Percentiles rank a stretch among this genome's conserved stretches.
Conservation (phyloP, 2,888 invertebrate species). For the Artemia sinica region DNA sequence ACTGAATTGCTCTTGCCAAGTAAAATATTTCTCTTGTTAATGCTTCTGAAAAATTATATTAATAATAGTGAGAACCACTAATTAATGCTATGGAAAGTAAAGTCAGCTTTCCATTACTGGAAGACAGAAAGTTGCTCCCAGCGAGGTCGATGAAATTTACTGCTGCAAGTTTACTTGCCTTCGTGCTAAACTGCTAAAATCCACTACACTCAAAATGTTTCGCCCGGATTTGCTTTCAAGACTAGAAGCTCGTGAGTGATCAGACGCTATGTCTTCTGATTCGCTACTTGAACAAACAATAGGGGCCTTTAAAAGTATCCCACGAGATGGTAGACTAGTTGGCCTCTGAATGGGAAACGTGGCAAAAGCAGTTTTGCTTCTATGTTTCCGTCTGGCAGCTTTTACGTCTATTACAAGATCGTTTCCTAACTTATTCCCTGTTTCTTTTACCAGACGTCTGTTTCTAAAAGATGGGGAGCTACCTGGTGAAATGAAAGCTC, state of each 20-base stretch:
- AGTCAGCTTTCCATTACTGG: too few species aligned
- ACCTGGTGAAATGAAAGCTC: background rate
- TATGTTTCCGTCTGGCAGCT: background rate
- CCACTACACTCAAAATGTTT: background rate
- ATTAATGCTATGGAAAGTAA: too few species aligned
- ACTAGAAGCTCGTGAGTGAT: background rate
- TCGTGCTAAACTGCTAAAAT: background rate
- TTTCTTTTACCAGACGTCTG: background rate
- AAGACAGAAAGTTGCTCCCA: too few species aligned
- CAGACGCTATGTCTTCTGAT: background rate
- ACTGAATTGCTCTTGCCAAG: too few species aligned
- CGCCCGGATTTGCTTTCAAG: background rate
- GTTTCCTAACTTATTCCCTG: background rate
- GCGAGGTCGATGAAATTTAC: too few species aligned
- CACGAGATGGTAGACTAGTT: background rate
- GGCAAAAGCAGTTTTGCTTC: background rate
- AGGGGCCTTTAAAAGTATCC: background rate
- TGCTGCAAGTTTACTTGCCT: too few species aligned
- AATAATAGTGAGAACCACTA: too few species aligned
- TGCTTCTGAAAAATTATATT: too few species aligned
- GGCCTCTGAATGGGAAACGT: background rate
- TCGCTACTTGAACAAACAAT: background rate
- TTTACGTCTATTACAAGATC: constrained; percentile 1
- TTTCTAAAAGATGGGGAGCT: constrained; percentile 12
- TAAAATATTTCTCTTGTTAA: too few species aligned